A percentile compares a stretch with the other conserved stretches of the same genome.
These are phyloP conservation scores for Anniella stebbinsi DNA, from an alignment of 2,797 vertebrate genomes.

Conservation along the genomic window DNA sequence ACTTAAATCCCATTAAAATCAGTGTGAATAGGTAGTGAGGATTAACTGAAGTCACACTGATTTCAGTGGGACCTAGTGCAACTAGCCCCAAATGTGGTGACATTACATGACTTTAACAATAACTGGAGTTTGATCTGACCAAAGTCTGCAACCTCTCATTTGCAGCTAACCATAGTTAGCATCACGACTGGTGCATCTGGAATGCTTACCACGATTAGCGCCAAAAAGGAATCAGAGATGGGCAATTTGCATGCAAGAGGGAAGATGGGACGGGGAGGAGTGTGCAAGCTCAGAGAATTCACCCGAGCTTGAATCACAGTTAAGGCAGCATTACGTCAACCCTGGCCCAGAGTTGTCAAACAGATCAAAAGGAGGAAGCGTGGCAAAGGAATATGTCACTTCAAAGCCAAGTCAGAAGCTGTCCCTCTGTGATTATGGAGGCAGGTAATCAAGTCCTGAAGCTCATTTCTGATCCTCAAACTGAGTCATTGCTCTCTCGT, in stretches of 20 bases:
- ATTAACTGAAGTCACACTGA: background rate
- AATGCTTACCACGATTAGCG: background rate
- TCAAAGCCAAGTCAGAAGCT: constrained; percentile 30
- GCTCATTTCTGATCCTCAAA: constrained; percentile 10
- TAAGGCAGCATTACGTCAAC: background rate
- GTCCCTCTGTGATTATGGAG: constrained; percentile 13
- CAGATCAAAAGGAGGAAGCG: background rate
- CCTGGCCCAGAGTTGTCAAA: background rate
- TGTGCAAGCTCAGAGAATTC: background rate
- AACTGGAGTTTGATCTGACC: too few species aligned
- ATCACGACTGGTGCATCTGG: background rate
- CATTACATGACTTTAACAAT: background rate
- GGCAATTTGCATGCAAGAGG: background rate
- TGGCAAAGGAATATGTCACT: background rate
- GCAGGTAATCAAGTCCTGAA: background rate
- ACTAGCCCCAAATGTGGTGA: background rate
- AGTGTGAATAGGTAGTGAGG: background rate
- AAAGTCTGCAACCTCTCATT: background rate
- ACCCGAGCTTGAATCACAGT: background rate
- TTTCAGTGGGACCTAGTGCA: background rate
- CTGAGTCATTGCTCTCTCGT: constrained; percentile 18
- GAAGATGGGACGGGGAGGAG: background rate
- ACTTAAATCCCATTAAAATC: background rate
- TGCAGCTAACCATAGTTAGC: background rate
- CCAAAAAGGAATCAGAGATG: background rate